Conservation (phyloP, 2,113 vertebrate species). For the Paramisgurnus dabryanus region DNA sequence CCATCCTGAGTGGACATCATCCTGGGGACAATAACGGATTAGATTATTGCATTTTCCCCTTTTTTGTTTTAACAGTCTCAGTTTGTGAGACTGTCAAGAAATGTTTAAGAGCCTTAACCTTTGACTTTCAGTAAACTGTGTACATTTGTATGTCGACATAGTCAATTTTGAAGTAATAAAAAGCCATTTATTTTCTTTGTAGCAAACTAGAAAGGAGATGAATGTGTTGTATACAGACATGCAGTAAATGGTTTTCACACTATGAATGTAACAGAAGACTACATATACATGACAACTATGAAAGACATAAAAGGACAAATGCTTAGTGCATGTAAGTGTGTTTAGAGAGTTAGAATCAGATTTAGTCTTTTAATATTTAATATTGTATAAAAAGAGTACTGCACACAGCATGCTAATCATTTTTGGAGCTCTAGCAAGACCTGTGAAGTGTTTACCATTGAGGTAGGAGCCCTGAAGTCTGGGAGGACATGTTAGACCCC, state of each 20-base stretch:
- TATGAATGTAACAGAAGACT: conserved; percentile 34
- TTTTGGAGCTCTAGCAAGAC: conserved; percentile 39
- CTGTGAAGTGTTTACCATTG: conserved; percentile 86
- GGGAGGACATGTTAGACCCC: conserved; percentile 87
- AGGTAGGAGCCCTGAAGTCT: conserved; percentile 85
- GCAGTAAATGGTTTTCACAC: conserved; percentile 36
- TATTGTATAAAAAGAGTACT: background rate
- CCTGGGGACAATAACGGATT: conserved; percentile 68
- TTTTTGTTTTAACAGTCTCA: background rate
- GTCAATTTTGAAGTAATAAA: background rate
- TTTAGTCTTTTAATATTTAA: background rate
- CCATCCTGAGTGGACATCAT: conserved; percentile 87
- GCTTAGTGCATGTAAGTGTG: conserved; percentile 24
- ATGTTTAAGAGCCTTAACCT: background rate
- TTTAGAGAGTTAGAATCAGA: background rate
- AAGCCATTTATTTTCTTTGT: background rate
- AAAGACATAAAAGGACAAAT: conserved; percentile 26
- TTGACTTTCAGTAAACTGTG: background rate
- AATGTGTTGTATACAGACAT: conserved; percentile 65
- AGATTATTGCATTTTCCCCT: background rate
- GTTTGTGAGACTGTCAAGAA: conserved; percentile 4
- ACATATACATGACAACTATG: conserved; percentile 16
- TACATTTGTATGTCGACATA: background rate
- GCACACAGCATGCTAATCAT: background rate
- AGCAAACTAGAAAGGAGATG: conserved; percentile 2